A percentile compares a stretch with the other conserved stretches of the same genome.
Conservation (phyloP, 1,140 invertebrate genomes). For the Coelopa frigida region DNA sequence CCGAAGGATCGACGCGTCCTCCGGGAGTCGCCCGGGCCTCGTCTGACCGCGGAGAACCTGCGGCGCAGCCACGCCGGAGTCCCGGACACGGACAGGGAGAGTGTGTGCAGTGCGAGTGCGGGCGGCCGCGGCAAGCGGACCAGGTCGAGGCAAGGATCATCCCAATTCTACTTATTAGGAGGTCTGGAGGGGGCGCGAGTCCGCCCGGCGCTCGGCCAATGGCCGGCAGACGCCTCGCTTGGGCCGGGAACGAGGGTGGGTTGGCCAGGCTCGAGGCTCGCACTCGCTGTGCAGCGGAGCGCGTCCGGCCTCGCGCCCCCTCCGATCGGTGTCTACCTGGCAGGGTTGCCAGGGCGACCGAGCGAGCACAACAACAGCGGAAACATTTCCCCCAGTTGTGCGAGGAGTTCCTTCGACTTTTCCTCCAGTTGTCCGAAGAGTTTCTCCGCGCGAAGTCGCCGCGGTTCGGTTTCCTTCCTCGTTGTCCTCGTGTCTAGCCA, state of each 20-base stretch:
- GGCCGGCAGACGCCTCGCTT: conserved; percentile 6
- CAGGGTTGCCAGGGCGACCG: conserved; percentile 7
- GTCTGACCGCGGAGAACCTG: conserved; percentile 21
- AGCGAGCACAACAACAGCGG: conserved; percentile 1
- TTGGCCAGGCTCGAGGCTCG: background rate
- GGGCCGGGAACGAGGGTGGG: background rate
- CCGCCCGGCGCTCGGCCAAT: too few species aligned
- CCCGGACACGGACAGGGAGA: conserved; percentile 30
- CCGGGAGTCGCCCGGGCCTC: conserved; percentile 10
- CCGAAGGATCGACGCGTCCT: conserved; percentile 2
- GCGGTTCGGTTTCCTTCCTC: background rate
- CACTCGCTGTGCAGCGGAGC: background rate
- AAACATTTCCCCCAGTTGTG: background rate
- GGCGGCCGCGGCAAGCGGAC: conserved; percentile 20
- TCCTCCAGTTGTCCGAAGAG: conserved; percentile 1
- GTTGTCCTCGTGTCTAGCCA: background rate
- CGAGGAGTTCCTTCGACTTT: conserved; percentile 1
- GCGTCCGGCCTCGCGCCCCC: background rate
- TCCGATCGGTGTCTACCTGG: too few species aligned
- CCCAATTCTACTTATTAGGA: background rate
- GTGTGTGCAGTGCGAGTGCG: conserved; percentile 29
- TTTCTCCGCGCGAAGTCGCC: background rate
- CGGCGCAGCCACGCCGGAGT: conserved; percentile 7
- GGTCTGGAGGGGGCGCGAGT: conserved; percentile 25
- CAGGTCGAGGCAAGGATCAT: conserved; percentile 11